A percentile compares a stretch with the other conserved stretches of the same genome.
These are phyloP conservation scores for Asbolus verrucosus DNA, from an alignment of 1,140 invertebrate genomes.

Conservation along the genomic window DNA sequence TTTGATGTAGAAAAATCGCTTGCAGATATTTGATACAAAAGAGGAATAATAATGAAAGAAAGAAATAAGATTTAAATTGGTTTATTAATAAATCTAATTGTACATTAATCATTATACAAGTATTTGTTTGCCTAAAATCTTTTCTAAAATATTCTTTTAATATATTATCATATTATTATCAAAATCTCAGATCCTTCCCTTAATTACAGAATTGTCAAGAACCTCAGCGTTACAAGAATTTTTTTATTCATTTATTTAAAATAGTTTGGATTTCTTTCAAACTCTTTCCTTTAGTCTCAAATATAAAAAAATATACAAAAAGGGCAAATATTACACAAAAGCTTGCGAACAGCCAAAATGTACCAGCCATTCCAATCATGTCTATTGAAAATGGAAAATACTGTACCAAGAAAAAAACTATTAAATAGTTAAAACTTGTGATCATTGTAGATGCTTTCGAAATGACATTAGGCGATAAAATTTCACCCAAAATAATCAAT, in stretches of 20 bases:
- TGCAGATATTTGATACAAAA: too few relatives aligned
- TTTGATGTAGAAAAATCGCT: too few relatives aligned
- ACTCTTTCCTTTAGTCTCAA: slow-evolving; percentile 45
- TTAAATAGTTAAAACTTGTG: slow-evolving; percentile 79
- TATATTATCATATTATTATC: too few relatives aligned
- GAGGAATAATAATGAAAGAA: too few relatives aligned
- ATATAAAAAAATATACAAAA: slow-evolving; percentile 35
- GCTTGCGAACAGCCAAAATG: slow-evolving; percentile 54
- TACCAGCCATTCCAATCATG: slow-evolving; percentile 73
- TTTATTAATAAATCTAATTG: too few relatives aligned
- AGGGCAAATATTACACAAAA: slow-evolving; percentile 15
- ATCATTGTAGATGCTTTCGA: slow-evolving; percentile 78
- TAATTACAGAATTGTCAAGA: too few relatives aligned
- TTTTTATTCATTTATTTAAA: neutral
- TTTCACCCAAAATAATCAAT: slow-evolving; percentile 82
- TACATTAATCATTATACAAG: too few relatives aligned
- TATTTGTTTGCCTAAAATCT: too few relatives aligned
- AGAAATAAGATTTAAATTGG: too few relatives aligned
- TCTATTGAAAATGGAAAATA: slow-evolving; percentile 73
- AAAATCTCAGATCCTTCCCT: too few relatives aligned
- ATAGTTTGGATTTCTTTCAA: slow-evolving; percentile 45
- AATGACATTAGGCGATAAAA: slow-evolving; percentile 81
- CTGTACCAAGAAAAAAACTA: slow-evolving; percentile 82
- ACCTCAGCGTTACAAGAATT: too few relatives aligned
- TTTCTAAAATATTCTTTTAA: too few relatives aligned